These are phyloP conservation scores for Erebia palarica DNA, from an alignment of 2,888 invertebrate genomes.

Conservation along the genomic window DNA sequence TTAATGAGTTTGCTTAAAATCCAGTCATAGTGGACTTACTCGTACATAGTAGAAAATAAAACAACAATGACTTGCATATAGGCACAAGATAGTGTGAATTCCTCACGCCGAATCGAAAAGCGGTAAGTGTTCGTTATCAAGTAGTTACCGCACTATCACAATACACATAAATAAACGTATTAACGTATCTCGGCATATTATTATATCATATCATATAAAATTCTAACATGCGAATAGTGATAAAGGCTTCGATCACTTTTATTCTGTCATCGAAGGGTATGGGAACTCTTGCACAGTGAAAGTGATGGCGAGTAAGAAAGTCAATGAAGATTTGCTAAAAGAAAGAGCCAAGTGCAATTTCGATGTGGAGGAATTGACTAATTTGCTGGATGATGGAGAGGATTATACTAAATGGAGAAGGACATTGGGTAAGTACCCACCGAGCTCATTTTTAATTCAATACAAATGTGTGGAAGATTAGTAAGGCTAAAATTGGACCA, in stretches of 20 bases:
- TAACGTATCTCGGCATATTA: background rate
- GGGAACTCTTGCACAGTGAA: constrained; percentile 7
- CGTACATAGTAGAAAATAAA: too few species aligned
- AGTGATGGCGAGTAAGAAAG: constrained; percentile 46
- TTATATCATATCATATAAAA: constrained; percentile 1
- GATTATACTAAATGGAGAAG: constrained; percentile 85
- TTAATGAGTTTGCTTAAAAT: too few species aligned
- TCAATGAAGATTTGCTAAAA: constrained; percentile 86
- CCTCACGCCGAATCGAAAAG: background rate
- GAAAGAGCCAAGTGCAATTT: constrained; percentile 89
- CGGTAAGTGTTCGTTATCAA: constrained; percentile 6
- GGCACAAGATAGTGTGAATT: constrained; percentile 2
- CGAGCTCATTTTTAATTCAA: background rate
- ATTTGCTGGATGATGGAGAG: constrained; percentile 87
- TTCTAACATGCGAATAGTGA: background rate
- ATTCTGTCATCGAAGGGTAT: too few species aligned
- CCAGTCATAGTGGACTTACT: background rate
- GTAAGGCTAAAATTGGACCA: constrained; percentile 21
- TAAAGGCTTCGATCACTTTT: too few species aligned
- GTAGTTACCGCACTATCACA: background rate
- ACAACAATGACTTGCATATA: background rate
- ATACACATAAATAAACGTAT: constrained; percentile 6
- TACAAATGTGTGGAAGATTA: constrained; percentile 77
- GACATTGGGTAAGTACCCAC: constrained; percentile 51
- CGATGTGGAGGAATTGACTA: constrained; percentile 87